phyloP scores from a whole-genome alignment of 92 coral and sea anemone genomes.

The Epizoanthus scotinus region DNA sequence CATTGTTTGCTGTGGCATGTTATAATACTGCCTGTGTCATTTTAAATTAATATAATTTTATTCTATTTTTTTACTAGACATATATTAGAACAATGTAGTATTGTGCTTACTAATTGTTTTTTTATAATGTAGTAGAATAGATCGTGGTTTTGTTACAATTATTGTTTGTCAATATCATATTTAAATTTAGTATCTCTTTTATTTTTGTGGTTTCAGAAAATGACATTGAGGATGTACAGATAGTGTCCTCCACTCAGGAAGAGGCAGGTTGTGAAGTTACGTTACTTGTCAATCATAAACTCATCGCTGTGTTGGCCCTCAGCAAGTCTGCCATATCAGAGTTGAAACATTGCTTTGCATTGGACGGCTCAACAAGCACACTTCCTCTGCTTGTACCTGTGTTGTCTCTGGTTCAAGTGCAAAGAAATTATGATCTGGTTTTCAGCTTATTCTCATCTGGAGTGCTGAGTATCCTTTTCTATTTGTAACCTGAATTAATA shows the following conservation, averaged over 20 bases:
- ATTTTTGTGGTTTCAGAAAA: slow-evolving; percentile 16
- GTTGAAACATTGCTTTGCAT: slow-evolving; percentile 61
- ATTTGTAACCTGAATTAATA: neutral
- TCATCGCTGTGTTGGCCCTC: slow-evolving; percentile 45
- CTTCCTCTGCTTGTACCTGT: slow-evolving; percentile 63
- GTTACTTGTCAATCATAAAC: slow-evolving; percentile 56
- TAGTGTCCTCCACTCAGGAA: slow-evolving; percentile 53
- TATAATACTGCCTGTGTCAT: no score
- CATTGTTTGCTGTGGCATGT: no score
- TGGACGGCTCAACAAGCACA: slow-evolving; percentile 41
- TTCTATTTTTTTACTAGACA: no score
- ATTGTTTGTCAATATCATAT: no score
- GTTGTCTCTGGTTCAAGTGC: slow-evolving; percentile 52
- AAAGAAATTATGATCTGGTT: slow-evolving; percentile 40
- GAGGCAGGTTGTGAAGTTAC: slow-evolving; percentile 47
- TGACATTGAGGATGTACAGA: slow-evolving; percentile 30
- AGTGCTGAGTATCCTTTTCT: slow-evolving; percentile 76
- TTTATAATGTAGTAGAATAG: no score
- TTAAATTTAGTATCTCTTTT: neutral
- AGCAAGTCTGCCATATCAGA: slow-evolving; percentile 47
- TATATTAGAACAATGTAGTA: no score
- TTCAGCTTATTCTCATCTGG: slow-evolving; percentile 75
- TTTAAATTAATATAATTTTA: no score
- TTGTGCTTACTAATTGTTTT: no score
- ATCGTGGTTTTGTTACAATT: no score